Base-by-base conservation (phyloP, 2,888 invertebrate genomes). In the Andrena flavipes region DNA sequence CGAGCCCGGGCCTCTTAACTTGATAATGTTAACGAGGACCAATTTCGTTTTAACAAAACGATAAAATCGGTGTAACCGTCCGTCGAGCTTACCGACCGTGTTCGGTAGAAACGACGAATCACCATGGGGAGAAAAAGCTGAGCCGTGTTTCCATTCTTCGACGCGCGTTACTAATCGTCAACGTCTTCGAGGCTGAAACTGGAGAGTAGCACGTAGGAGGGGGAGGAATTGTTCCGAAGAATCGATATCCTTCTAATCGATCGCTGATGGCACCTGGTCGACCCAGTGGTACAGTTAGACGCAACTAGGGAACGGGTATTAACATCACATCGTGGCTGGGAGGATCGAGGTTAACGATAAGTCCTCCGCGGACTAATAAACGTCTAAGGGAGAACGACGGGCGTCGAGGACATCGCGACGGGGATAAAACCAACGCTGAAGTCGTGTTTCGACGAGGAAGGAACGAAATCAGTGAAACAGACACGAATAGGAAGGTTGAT, bases 271-370 rank as follows among this genome's bases (percentile, higher is more conserved):
- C 86, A 88, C 85, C 87, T 87, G 90, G 86, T 49, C 88, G 90
- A 91, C 91, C 91, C 87, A 90, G 88, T 90, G 85, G 87, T 90
- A 91, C 88, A 88, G 90, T 90, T 91, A 86, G 82, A 83, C 56
- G 56, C 85, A 82, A 88, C 84, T 83, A 42, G 82, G 87, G 86
- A 83, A 84, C 68, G 84, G 82, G 84, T 88, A 89, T 89, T 88
- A 90, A 86, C 59, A 51, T 29, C 13, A 29, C 88, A 86, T 88
- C 84, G 84, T 75, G 80, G 76, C 77, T 75, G 69, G 64, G 69
- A 87, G 88, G 90, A 91, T 91, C 89, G 91, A 91, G 91, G 91
- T 91, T 91, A 91, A 89, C 90, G 91, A 91, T 90, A 90, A 91
- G 88, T 88, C 86, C 86, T 85, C 86, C 80, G 82, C 73, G 82